Percentiles rank a stretch among this genome's conserved stretches.
Conservation (phyloP, 1,140 invertebrate genomes). For the Rhyzopertha dominica region DNA sequence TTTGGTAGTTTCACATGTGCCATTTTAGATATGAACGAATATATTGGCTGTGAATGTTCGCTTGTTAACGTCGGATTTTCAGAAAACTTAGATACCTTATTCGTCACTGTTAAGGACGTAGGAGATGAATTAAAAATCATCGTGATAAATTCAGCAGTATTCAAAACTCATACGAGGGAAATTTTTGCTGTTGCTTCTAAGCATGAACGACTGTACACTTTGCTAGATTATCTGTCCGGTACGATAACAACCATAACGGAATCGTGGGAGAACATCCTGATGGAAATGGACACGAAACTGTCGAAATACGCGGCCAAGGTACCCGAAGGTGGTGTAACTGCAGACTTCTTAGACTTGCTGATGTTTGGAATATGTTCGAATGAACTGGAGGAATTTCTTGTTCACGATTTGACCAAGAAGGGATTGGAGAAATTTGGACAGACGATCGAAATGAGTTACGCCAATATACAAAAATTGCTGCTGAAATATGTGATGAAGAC, state of each 20-base stretch:
- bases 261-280: constrained; percentile 89
- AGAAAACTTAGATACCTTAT: constrained; percentile 55
- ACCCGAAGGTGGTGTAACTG: constrained; percentile 72
- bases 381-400: constrained; percentile 75
- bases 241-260: constrained; percentile 82
- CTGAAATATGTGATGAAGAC: constrained; percentile 85
- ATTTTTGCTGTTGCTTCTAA: constrained; percentile 65
- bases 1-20: constrained; percentile 82
- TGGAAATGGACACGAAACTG: constrained; percentile 92
- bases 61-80: constrained; percentile 57
- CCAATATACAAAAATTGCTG: constrained; percentile 85
- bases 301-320: constrained; percentile 79
- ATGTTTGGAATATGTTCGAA: constrained; percentile 80
- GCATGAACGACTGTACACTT: constrained; percentile 61
- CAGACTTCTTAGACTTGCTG: constrained; percentile 86
- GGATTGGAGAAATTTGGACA: constrained; percentile 89
- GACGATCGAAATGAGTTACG: constrained; percentile 88
- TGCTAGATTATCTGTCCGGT: constrained; percentile 66
- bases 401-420: constrained; percentile 88
- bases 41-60: constrained; percentile 52
- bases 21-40: constrained; percentile 57
- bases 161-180: constrained; percentile 62
- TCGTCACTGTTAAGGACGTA: constrained; percentile 52
- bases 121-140: constrained; percentile 52
- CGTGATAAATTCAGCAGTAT: constrained; percentile 60